phyloP scores from a whole-genome alignment of 2,888 invertebrate species.

The Cartodere bifasciata region DNA sequence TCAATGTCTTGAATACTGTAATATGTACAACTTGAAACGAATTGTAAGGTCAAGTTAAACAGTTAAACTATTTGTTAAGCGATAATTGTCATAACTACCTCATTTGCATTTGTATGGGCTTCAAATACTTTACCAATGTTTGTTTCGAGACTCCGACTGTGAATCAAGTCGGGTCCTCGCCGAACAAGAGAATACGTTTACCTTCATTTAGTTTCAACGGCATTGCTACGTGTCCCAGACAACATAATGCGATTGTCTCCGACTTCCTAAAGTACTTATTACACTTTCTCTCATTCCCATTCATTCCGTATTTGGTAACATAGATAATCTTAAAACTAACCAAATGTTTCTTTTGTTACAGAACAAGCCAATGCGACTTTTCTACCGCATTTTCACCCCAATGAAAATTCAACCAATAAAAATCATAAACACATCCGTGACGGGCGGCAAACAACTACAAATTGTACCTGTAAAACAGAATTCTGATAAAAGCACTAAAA shows the following conservation, averaged over 20 bases:
- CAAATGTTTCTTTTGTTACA: conserved; percentile 30
- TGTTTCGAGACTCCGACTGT: neutral
- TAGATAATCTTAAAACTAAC: neutral
- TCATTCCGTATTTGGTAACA: neutral
- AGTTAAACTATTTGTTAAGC: conserved; percentile 22
- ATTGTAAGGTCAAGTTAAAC: conserved; percentile 21
- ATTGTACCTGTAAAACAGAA: conserved; percentile 26
- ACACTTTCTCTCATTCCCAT: neutral
- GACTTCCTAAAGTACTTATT: neutral
- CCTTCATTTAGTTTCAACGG: too few species aligned
- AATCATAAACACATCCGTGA: conserved; percentile 29
- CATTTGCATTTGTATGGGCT: conserved; percentile 23
- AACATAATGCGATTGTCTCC: neutral
- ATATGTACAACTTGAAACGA: too few species aligned
- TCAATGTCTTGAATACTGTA: too few species aligned
- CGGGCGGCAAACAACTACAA: conserved; percentile 32
- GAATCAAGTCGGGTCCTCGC: neutral
- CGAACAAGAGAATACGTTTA: neutral
- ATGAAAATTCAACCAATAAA: conserved; percentile 32
- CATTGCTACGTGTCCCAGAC: too few species aligned
- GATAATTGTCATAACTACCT: conserved; percentile 24
- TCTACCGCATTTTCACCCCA: conserved; percentile 44
- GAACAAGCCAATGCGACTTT: conserved; percentile 52
- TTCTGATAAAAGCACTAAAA: conserved; percentile 9
- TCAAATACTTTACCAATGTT: conserved; percentile 7